phyloP scores from a whole-genome alignment of 1,140 invertebrate species.

The Ceratoteleas bidentatus region DNA sequence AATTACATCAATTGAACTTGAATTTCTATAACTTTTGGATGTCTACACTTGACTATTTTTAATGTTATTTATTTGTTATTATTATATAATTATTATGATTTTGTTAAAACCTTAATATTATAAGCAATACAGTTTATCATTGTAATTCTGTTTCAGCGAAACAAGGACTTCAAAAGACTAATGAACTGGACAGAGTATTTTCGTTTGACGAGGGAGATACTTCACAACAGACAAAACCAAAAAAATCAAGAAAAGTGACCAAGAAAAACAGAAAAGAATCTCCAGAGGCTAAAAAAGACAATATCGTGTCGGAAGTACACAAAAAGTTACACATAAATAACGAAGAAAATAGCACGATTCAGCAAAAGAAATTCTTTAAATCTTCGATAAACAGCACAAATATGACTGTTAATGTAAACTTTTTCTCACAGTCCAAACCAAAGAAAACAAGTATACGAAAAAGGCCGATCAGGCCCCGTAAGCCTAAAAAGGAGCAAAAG shows the following conservation, averaged over 20 bases:
- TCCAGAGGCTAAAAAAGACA: neutral
- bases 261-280: neutral
- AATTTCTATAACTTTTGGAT: too few species aligned
- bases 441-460: neutral
- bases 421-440: slow-evolving; percentile 10
- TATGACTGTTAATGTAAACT: slow-evolving; percentile 4
- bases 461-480: neutral
- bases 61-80: too few species aligned
- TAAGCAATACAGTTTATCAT: too few species aligned
- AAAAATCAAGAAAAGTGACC: neutral
- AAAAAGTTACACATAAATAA: slow-evolving; percentile 1
- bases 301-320: neutral
- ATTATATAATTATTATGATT: too few species aligned
- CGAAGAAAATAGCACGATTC: neutral
- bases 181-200: slow-evolving; percentile 10
- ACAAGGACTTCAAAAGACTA: neutral
- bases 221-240: too few species aligned
- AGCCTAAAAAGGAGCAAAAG: neutral
- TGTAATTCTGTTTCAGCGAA: neutral
- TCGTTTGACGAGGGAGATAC: slow-evolving; percentile 19
- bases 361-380: slow-evolving; percentile 35
- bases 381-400: slow-evolving; percentile 6
- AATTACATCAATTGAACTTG: too few species aligned
- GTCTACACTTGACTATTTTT: too few species aligned
- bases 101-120: too few species aligned